Evolutionary conservation across 2,888 invertebrate species (phyloP).

Genomic region (Azorinus chamasolen): DNA sequence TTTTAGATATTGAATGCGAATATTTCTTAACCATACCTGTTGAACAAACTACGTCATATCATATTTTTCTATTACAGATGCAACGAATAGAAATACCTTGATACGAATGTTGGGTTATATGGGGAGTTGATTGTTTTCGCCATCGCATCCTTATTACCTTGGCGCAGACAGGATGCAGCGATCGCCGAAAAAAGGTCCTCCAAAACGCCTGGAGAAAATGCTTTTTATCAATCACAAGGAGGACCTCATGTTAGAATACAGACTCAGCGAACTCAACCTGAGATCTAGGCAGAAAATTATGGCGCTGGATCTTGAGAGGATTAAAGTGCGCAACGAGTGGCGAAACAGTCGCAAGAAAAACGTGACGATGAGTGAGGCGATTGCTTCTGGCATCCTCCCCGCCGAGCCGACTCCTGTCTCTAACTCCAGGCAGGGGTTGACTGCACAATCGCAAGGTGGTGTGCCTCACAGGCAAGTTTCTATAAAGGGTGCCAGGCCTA

Average conservation of each 20-base stretch:
- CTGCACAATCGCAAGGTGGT: neutral
- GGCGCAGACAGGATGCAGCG: conserved; percentile 26
- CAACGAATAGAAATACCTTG: too few relatives aligned
- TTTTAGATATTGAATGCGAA: too few relatives aligned
- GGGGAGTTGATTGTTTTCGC: too few relatives aligned
- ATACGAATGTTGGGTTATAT: too few relatives aligned
- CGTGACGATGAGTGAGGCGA: conserved; percentile 58
- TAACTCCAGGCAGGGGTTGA: neutral
- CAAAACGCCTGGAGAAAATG: conserved; percentile 75
- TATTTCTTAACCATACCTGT: too few relatives aligned
- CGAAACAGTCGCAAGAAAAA: conserved; percentile 67
- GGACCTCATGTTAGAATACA: conserved; percentile 66
- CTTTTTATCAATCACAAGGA: conserved; percentile 77
- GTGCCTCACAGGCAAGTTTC: neutral
- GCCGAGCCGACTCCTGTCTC: neutral
- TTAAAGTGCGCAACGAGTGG: conserved; percentile 69
- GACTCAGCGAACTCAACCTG: conserved; percentile 62
- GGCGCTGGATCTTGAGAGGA: conserved; percentile 71
- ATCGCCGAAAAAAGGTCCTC: conserved; percentile 58
- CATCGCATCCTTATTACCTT: too few relatives aligned
- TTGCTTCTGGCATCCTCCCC: conserved; percentile 32
- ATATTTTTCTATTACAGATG: too few relatives aligned
- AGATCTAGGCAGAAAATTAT: conserved; percentile 66
- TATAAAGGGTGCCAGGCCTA: neutral
- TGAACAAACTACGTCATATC: too few relatives aligned